Percentiles rank a stretch among this genome's conserved stretches.
Evolutionary conservation across 1,140 invertebrate genomes (phyloP).

Genomic region (Ceratosolen solmsi): DNA sequence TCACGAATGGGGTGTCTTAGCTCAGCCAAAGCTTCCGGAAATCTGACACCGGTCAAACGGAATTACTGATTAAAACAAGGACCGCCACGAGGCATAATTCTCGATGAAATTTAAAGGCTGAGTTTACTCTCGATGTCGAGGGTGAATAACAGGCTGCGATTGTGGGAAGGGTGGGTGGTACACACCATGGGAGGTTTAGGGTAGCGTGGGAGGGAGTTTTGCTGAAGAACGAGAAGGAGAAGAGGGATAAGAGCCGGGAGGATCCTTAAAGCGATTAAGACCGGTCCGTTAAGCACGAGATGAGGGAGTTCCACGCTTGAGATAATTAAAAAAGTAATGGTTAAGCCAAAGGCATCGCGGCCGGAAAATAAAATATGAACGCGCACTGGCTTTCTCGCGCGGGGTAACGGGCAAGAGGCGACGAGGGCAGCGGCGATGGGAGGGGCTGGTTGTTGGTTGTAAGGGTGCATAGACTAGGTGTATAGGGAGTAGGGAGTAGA

Average conservation of each 20-base stretch:
- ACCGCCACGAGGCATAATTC: not conserved
- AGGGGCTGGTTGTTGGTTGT: no score
- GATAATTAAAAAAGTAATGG: constrained; percentile 67
- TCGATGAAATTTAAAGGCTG: constrained; percentile 3
- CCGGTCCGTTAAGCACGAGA: constrained; percentile 55
- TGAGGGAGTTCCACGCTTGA: constrained; percentile 18
- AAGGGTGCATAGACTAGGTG: no score
- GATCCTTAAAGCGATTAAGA: constrained; percentile 62
- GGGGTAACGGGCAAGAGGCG: not conserved
- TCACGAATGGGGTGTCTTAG: not conserved
- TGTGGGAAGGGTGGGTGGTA: not conserved
- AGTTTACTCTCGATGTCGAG: no score
- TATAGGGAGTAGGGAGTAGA: no score
- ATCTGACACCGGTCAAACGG: not conserved
- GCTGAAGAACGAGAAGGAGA: no score
- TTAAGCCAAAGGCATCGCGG: constrained; percentile 53
- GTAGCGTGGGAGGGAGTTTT: not conserved
- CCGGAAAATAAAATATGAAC: constrained; percentile 36
- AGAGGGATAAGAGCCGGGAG: not conserved
- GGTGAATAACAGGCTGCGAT: not conserved
- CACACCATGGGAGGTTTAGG: not conserved
- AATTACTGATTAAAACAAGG: constrained; percentile 8
- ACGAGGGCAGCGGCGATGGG: no score
- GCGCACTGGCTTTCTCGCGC: constrained; percentile 5
- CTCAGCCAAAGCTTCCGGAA: not conserved